Evolutionary conservation across 2,888 invertebrate species (phyloP).

Genomic region (Clusia tigrina): DNA sequence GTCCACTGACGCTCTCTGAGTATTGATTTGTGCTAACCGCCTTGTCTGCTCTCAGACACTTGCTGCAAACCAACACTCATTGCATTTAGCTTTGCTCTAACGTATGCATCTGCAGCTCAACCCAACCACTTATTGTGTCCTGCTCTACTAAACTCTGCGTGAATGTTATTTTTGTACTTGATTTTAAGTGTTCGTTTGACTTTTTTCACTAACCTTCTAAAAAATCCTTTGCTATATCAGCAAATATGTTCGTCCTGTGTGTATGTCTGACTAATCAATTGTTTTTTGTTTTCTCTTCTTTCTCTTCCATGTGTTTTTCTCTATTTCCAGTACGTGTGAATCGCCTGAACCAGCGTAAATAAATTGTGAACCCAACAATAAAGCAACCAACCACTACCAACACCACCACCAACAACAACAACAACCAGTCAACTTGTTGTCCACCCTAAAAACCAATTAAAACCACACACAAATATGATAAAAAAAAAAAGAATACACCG

Average conservation of each 20-base stretch:
- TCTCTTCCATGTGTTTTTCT: slow-evolving; percentile 40
- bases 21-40: too few relatives aligned
- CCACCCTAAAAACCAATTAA: slow-evolving; percentile 37
- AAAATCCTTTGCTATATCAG: too few relatives aligned
- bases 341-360: slow-evolving; percentile 80
- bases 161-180: slow-evolving; percentile 8
- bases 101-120: too few relatives aligned
- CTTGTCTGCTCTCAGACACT: too few relatives aligned
- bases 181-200: not conserved
- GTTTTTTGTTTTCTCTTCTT: slow-evolving; percentile 34
- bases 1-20: too few relatives aligned
- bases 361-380: slow-evolving; percentile 49
- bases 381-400: too few relatives aligned
- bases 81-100: too few relatives aligned
- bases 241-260: not conserved
- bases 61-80: too few relatives aligned
- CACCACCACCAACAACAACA: slow-evolving; percentile 37
- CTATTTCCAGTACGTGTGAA: slow-evolving; percentile 88
- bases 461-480: slow-evolving; percentile 40
- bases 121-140: too few relatives aligned
- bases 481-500: slow-evolving; percentile 39
- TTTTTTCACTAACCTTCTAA: not conserved
- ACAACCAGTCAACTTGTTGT: slow-evolving; percentile 30
- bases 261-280: slow-evolving; percentile 35
- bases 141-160: not conserved